Evolutionary conservation across 2,113 vertebrate species (phyloP), one percentile per base, ranked within the genome.

Genomic region (Varanus salvator): DNA sequence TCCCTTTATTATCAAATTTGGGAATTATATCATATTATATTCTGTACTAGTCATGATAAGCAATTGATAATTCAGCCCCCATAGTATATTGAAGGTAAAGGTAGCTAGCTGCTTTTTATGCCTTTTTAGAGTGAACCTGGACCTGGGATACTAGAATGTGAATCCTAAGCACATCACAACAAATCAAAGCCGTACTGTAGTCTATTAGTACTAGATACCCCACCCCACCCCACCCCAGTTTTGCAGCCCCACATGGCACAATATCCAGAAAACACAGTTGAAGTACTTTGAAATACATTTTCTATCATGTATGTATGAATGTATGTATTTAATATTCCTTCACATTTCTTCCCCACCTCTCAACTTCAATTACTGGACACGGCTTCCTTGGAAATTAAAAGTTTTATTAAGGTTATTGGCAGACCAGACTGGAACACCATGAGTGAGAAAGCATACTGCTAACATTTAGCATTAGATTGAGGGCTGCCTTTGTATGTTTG

Each of bases 381-480:
- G 68, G 87, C 44, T 14, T 72, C 52, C 27, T 0, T 83, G 72
- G 50, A 81, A 86, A 91, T 21, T 23, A 52, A 38, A 44, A 44
- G 38, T 21, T 89, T 87, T 38, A 87, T 88, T 0, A 90, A 93
- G n/a, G 3, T 48, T 88, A 69, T 11, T 15, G 68, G 38, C 48
- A 48, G 38, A 90, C 66, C 6, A 31, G 0, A 11, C 34, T 21
- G 57, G 69, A 74, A 5, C 44, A 27, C 19, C n/a, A 31, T 54
- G 11, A 64, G 60, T 14, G 31, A 31, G 29, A 72, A 21, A 69
- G 8, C 25, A 50, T 71, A 50, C 29, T 38, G 8, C 50, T 27
- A 71, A 52, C 64, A 48, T 48, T 66, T 69, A 69, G 82, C 38
- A 84, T 25, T 27, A 31, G 17, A 8, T 27, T 29, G 27, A 27